A percentile compares a stretch with the other conserved stretches of the same genome.
phyloP scores from a whole-genome alignment of 2,888 invertebrate species.

The Ceramica pisi region DNA sequence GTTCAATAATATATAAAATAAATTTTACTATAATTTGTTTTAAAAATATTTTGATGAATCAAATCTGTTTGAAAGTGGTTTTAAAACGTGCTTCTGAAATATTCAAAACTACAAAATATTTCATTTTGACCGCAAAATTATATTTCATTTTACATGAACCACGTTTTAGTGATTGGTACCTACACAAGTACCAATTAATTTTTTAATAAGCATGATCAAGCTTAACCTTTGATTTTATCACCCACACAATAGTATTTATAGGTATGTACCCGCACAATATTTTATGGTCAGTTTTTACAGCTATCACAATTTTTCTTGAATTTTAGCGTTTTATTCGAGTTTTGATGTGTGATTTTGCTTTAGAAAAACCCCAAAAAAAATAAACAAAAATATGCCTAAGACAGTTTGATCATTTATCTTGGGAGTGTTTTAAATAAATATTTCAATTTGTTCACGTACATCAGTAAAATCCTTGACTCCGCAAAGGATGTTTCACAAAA shows the following conservation, averaged over 20 bases:
- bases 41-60: not conserved
- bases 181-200: too few species aligned
- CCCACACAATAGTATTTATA: not conserved
- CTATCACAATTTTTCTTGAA: too few species aligned
- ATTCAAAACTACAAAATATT: not conserved
- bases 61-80: constrained; percentile 11
- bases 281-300: not conserved
- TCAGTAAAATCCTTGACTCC: too few species aligned
- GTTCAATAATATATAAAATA: not conserved
- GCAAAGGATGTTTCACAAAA: too few species aligned
- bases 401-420: too few species aligned
- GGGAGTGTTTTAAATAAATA: too few species aligned
- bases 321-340: too few species aligned
- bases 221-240: not conserved
- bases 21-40: not conserved
- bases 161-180: constrained; percentile 7
- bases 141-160: constrained; percentile 1
- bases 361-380: too few species aligned
- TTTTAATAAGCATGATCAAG: not conserved
- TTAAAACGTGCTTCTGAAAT: constrained; percentile 20
- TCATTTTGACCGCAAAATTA: constrained; percentile 29
- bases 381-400: too few species aligned
- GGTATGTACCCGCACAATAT: not conserved
- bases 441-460: too few species aligned
- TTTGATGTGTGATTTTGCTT: too few species aligned